phyloP scores from a whole-genome alignment of 2,113 vertebrate genomes.

The Seriola dumerili region DNA sequence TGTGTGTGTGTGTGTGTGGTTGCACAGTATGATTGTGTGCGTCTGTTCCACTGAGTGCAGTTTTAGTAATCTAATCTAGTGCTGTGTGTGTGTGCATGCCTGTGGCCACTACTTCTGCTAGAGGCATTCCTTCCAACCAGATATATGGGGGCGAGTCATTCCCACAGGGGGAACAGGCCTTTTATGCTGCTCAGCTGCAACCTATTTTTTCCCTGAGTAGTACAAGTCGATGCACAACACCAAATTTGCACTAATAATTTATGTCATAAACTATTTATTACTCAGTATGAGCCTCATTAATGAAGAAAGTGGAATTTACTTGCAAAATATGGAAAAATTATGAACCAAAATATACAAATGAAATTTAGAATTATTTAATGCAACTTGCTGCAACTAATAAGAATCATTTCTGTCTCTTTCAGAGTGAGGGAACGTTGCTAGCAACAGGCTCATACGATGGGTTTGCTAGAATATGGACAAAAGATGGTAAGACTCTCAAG shows the following conservation, averaged over 20 bases:
- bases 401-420: slow-evolving; percentile 57
- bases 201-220: neutral
- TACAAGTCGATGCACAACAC: neutral
- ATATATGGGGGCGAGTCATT: slow-evolving; percentile 38
- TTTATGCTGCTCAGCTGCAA: slow-evolving; percentile 28
- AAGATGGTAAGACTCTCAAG: slow-evolving; percentile 90
- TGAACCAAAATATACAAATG: neutral
- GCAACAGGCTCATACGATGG: slow-evolving; percentile 99
- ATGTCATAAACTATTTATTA: neutral
- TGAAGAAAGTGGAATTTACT: neutral
- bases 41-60: slow-evolving; percentile 13
- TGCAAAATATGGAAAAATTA: neutral
- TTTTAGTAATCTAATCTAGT: slow-evolving; percentile 44
- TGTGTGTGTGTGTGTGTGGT: slow-evolving; percentile 35
- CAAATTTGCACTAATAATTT: slow-evolving; percentile 10
- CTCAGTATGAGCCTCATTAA: neutral
- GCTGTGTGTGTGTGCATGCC: neutral
- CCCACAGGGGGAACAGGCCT: neutral
- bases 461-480: slow-evolving; percentile 99
- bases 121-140: slow-evolving; percentile 51
- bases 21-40: slow-evolving; percentile 8
- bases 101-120: slow-evolving; percentile 26
- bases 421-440: slow-evolving; percentile 99
- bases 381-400: neutral
- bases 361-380: neutral